Evolutionary conservation across 2,113 vertebrate species (phyloP), one percentile per base, ranked within the genome.

Genomic region (Dasyprocta punctata): DNA sequence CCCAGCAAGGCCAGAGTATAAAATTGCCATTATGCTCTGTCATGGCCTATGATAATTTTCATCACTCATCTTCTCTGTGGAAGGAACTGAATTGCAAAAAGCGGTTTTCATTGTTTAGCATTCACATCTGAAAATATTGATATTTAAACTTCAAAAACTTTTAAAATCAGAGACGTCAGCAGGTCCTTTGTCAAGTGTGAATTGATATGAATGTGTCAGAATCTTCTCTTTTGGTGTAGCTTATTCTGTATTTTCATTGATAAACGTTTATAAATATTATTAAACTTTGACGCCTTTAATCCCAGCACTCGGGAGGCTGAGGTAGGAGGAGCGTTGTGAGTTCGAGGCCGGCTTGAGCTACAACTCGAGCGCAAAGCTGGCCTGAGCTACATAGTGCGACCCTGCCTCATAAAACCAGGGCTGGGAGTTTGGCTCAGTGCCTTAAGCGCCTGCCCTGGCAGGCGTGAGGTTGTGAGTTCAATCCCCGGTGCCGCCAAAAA

Each of bases 91-190:
- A 87, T 85, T 93, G 73, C 86, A 85, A 94, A 94, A 97, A 92
- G 75, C n/a, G 67, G 60, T 97, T 97, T 97, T 96, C 89, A 82
- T 87, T 95, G 61, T 95, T 97, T 94, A 87, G 84, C 2, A 24
- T 95, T 93, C 44, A 97, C 56, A 92, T 94, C 38, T 97, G 92
- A 93, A 97, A 96, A 93, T 93, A 95, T 44, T 97, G 87, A 73
- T 97, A 95, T 92, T 97, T 97, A 85, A 97, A 96, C 90, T 96
- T 97, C 0, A 95, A 71, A 92, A 95, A 56, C 87, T 22, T 78
- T 96, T 96, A 89, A 26, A 96, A 80, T 95, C 95, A 87, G 93
- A 95, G 30, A 33, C 87, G 38, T 94, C 47, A 93, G 52, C 49
- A 58, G 61, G 61, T 85, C 67, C 96, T 91, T 92, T 71, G 80